Percentiles rank a stretch among this genome's conserved stretches.
Evolutionary conservation across 2,113 vertebrate species (phyloP).

Genomic region (Potamarius usumacintae): DNA sequence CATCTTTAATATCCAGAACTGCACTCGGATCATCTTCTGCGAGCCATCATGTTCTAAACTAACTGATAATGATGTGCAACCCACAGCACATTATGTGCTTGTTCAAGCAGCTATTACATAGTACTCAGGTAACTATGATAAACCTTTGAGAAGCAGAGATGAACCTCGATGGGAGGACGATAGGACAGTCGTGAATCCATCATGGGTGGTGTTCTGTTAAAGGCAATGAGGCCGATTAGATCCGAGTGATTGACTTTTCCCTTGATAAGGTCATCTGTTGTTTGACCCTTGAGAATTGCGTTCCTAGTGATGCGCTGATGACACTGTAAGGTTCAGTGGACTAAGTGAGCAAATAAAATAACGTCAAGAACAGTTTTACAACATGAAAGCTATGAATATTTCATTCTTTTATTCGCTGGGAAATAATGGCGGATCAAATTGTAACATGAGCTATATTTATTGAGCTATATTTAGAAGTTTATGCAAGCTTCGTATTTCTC

Average conservation of each 20-base stretch:
- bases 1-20: not conserved
- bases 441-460: not conserved
- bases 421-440: not conserved
- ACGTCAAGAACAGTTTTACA: constrained; percentile 5
- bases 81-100: not conserved
- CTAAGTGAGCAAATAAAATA: constrained; percentile 18
- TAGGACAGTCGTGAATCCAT: not conserved
- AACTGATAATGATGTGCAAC: not conserved
- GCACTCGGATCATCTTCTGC: not conserved
- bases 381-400: not conserved
- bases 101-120: not conserved
- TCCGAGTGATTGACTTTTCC: not conserved
- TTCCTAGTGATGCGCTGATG: not conserved
- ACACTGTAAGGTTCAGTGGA: not conserved
- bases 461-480: constrained; percentile 17
- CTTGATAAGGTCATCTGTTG: not conserved
- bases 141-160: constrained; percentile 12
- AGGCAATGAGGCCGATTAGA: constrained; percentile 39
- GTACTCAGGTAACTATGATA: not conserved
- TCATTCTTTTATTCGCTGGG: not conserved
- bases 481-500: constrained; percentile 31
- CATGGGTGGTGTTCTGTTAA: constrained; percentile 25
- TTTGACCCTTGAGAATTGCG: constrained; percentile 26
- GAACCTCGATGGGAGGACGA: not conserved
- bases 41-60: not conserved